Conservation (phyloP, 2,888 invertebrate genomes). For the Caenorhabditis doughertyi region DNA sequence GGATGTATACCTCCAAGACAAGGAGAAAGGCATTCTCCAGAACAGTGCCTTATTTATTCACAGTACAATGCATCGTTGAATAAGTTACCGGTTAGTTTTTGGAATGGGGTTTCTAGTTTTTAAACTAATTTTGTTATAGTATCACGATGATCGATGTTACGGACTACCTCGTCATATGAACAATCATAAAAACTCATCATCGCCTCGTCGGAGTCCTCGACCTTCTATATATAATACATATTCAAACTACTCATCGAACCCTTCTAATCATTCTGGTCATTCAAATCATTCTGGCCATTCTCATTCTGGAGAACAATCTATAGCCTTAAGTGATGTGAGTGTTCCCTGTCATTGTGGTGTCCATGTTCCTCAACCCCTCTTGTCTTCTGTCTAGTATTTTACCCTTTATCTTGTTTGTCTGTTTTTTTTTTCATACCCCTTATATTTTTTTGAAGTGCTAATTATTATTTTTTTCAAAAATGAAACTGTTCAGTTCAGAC, state of each 20-base stretch:
- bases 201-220: slow-evolving; percentile 59
- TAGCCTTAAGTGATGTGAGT: slow-evolving; percentile 67
- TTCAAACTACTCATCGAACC: slow-evolving; percentile 61
- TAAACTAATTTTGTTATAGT: slow-evolving; percentile 26
- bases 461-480: slow-evolving; percentile 21
- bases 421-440: background rate
- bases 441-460: slow-evolving; percentile 21
- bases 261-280: slow-evolving; percentile 60
- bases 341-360: slow-evolving; percentile 61
- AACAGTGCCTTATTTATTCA: slow-evolving; percentile 72
- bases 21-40: slow-evolving; percentile 41
- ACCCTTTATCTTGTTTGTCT: background rate
- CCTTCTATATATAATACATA: slow-evolving; percentile 58
- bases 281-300: slow-evolving; percentile 56
- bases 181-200: slow-evolving; percentile 52
- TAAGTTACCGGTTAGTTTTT: slow-evolving; percentile 56
- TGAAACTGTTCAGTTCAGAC: slow-evolving; percentile 65
- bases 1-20: slow-evolving; percentile 61
- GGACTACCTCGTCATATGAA: slow-evolving; percentile 61
- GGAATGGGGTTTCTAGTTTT: background rate
- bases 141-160: slow-evolving; percentile 56
- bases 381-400: slow-evolving; percentile 48
- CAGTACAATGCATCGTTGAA: slow-evolving; percentile 71
- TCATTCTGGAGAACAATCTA: slow-evolving; percentile 61
- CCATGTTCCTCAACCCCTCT: slow-evolving; percentile 51